phyloP scores from a whole-genome alignment of 2,113 vertebrate species.

The Lipophrys pholis region DNA sequence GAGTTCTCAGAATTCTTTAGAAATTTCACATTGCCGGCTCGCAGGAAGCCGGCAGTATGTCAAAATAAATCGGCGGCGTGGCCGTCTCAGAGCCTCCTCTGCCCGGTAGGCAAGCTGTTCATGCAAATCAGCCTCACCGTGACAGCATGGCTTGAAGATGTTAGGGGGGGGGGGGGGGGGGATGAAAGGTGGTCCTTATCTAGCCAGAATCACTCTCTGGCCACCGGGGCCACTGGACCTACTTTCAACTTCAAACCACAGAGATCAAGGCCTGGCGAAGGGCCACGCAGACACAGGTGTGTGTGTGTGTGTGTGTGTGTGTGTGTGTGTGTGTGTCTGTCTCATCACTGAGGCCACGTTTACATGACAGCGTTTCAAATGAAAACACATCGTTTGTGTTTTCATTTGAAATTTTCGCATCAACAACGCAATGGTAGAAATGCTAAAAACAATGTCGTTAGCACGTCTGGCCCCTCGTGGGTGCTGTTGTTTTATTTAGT shows the following conservation, averaged over 20 bases:
- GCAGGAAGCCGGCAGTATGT: conserved; percentile 60
- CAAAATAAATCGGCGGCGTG: conserved; percentile 70
- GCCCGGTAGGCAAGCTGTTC: conserved; percentile 67
- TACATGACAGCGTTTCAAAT: too few species aligned
- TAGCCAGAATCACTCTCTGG: conserved; percentile 78
- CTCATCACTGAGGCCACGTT: too few species aligned
- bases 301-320: too few species aligned
- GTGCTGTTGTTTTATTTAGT: too few species aligned
- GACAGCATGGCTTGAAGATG: conserved; percentile 65
- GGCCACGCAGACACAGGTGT: conserved; percentile 69
- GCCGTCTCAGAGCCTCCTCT: conserved; percentile 46
- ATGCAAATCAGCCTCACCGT: conserved; percentile 72
- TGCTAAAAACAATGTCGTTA: too few species aligned
- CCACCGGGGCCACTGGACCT: conserved; percentile 77
- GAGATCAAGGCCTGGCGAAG: conserved; percentile 83
- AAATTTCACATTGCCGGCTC: conserved; percentile 54
- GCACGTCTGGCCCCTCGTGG: too few species aligned
- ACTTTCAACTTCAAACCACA: conserved; percentile 84
- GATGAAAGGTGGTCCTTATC: conserved; percentile 85
- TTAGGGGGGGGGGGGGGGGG: conserved; percentile 78
- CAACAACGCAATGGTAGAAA: too few species aligned
- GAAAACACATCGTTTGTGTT: too few species aligned
- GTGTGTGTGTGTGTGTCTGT: too few species aligned
- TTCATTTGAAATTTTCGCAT: too few species aligned
- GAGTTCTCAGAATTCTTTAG: conserved; percentile 46